Evolutionary conservation across 1,140 invertebrate genomes (phyloP), one percentile per base, ranked within the genome.

Genomic region (Drosophila rhopaloa): DNA sequence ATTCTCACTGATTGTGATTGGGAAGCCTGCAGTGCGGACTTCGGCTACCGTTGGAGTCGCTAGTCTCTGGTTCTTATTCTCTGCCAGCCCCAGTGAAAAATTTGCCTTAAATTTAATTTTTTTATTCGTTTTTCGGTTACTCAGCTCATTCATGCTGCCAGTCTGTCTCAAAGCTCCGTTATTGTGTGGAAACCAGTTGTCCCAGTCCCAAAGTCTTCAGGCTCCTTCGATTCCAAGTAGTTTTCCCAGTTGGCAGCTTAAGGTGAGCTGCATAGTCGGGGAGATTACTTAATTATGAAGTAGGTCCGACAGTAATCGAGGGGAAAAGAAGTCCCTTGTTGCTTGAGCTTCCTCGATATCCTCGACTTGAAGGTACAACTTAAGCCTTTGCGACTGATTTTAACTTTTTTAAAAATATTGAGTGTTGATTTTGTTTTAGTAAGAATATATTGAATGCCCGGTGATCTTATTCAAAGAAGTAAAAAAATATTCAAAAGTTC

Each of bases 251-350:
- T 67, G 73, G 40, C 65, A 70, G 83, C 79, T 86, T 88, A 88
- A 86, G 76, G 79, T 83, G 83, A 86, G 60, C 53, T 59, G 82
- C 75, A 63, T 79, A 75, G 81, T 73, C 61, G 47, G 60, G 83
- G 82, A 80, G 83, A 89, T 86, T 86, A 86, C 83, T 86, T 88
- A 86, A 86, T 86, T 86, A 88, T 89, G 84, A 83, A 83, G 59
- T 59, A 58, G 59, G 71, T 73, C 35, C 74, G 47, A 46, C 70
- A 65, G 76, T 13, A 47, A 24, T 35, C 5, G 27, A n/a, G 29
- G 59, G 27, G 14, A 4, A 27, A 3, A 13, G 40, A 5, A 5
- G 29, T 16, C 38, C 43, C 41, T 59, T 74, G 47, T 11, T 14
- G 29, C 41, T 35, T 53, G n/a, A 63, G 63, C 70, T 63, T 76